These are phyloP conservation scores for Nyctibius grandis DNA, from an alignment of 2,797 vertebrate genomes.

Conservation along the genomic window DNA sequence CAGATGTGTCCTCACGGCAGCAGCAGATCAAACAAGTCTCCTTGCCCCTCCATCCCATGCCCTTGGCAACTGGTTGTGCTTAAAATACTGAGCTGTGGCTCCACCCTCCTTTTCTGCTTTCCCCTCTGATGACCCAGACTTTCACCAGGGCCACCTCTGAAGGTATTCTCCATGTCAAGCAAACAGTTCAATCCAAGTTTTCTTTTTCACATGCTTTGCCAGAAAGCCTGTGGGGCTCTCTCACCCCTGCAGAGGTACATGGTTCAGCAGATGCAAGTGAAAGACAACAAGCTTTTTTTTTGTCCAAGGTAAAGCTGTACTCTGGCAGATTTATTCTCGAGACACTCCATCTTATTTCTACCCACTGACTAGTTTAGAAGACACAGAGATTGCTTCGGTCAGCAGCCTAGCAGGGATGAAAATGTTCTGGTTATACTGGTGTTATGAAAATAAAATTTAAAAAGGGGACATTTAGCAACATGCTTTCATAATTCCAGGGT, in stretches of 20 bases:
- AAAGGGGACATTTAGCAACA: neutral
- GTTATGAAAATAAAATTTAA: neutral
- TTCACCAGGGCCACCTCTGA: neutral
- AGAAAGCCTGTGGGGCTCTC: neutral
- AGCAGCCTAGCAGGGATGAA: neutral
- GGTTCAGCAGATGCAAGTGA: neutral
- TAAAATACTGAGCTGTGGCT: neutral
- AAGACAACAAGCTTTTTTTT: neutral
- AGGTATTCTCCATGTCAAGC: neutral
- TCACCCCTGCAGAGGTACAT: neutral
- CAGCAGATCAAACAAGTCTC: neutral
- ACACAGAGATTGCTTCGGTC: neutral
- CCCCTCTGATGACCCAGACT: neutral
- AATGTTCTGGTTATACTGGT: neutral
- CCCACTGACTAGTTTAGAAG: neutral
- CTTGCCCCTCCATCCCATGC: neutral
- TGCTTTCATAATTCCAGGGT: neutral
- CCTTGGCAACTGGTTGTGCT: neutral
- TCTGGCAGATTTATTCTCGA: neutral
- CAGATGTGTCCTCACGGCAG: neutral
- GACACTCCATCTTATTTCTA: neutral
- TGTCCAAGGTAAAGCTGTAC: neutral
- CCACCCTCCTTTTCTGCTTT: neutral
- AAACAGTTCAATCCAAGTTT: neutral
- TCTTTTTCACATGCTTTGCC: neutral